These are phyloP conservation scores for Dione juno DNA, from an alignment of 2,888 invertebrate genomes.

Conservation along the genomic window DNA sequence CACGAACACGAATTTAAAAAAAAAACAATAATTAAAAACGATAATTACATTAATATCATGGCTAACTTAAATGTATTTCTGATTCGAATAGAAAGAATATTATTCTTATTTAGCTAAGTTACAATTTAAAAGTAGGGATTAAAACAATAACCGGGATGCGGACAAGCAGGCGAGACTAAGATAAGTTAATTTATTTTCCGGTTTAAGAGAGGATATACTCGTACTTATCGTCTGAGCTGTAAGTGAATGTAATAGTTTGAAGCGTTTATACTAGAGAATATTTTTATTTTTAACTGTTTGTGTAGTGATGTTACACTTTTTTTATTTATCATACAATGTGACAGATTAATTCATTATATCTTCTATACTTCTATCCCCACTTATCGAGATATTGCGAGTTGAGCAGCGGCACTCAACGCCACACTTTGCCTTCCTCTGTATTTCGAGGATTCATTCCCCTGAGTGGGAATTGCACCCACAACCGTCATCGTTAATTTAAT, in stretches of 20 bases:
- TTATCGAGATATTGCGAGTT: too few species aligned
- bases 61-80: not conserved
- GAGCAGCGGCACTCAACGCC: too few species aligned
- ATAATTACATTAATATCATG: not conserved
- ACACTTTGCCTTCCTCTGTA: too few species aligned
- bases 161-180: conserved; percentile 7
- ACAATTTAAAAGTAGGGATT: conserved; percentile 16
- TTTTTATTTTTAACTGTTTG: not conserved
- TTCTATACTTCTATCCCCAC: too few species aligned
- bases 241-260: conserved; percentile 16
- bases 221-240: conserved; percentile 11
- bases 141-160: conserved; percentile 14
- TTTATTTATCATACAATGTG: too few species aligned
- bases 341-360: too few species aligned
- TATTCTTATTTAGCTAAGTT: conserved; percentile 3
- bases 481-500: too few species aligned
- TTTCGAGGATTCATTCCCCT: too few species aligned
- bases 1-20: not conserved
- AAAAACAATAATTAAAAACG: not conserved
- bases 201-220: conserved; percentile 6
- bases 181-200: conserved; percentile 22
- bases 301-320: not conserved
- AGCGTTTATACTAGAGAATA: not conserved
- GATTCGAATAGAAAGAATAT: not conserved
- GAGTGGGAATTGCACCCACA: too few species aligned